Evolutionary conservation across 2,113 vertebrate species (phyloP), one percentile per base, ranked within the genome.

Genomic region (mouse (Mus musculus)): DNA sequence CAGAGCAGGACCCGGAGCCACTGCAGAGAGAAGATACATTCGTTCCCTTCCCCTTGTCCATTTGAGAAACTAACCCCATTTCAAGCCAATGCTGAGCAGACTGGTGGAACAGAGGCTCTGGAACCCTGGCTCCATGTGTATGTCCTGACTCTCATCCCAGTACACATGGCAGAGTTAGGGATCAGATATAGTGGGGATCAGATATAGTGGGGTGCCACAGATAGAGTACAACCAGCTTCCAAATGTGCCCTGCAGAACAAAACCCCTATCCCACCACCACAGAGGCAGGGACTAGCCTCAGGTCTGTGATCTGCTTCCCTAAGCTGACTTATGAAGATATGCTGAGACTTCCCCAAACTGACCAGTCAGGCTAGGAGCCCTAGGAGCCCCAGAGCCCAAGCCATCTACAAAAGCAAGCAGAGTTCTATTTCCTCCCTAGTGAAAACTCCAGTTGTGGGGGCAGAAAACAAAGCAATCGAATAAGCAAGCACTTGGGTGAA

Each of bases 401-500:
- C 36, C 54, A 42, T 42, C 80, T 94, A 61, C 63, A 84, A 91
- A 75, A 91, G 52, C 14, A 39, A 1, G 1, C 2, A 10, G 77
- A 86, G 73, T 0, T 73, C 22, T 16, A 16, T 91, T 89, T 96
- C 65, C 76, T 93, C 56, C 30, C 81, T 80, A 28, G 6, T 85
- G 33, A 54, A 88, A 92, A 77, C 61, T 69, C 52, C 69, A 61
- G 46, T 93, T 49, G 61, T 69, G 26, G 56, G 61, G 67, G 49
- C 54, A 96, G 89, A 89, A 96, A 89, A 89, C 78, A 82, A 88
- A 92, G 87, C 86, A 93, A 88, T 95, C 89, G 88, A 69, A 65
- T 69, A 92, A 80, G 72, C 80, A 88, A 84, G 77, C 61, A 54
- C 56, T 94, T 96, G 81, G 92, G 90, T 87, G 90, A 85, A 90